phyloP scores from a whole-genome alignment of 2,113 vertebrate species.

The Erythrocebus patas region DNA sequence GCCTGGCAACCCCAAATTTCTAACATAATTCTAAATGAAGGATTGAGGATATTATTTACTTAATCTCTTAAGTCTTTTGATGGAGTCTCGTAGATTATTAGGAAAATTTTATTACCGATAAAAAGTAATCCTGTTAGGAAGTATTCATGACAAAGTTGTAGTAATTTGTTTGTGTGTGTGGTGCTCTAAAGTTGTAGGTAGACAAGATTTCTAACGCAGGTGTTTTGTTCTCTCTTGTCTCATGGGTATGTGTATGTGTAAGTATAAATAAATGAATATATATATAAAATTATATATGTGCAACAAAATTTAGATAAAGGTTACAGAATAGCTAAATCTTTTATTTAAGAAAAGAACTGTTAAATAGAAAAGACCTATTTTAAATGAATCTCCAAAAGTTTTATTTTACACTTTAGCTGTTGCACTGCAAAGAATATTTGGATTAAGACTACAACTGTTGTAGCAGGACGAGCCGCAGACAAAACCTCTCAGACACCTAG shows the following conservation, averaged over 20 bases:
- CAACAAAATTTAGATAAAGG: background rate
- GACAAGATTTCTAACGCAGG: background rate
- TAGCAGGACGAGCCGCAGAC: background rate
- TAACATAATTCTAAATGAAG: background rate
- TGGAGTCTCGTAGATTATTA: background rate
- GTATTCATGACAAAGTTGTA: background rate
- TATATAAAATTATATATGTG: background rate
- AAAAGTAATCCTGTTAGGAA: background rate
- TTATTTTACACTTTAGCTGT: background rate
- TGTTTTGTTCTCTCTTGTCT: background rate
- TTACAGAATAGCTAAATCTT: background rate
- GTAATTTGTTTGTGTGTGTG: background rate
- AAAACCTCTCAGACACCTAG: too few species aligned
- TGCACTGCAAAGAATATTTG: background rate
- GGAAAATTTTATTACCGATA: background rate
- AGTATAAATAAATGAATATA: background rate
- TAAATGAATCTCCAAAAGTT: background rate
- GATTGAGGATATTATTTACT: background rate
- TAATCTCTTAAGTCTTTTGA: background rate
- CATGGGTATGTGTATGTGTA: background rate
- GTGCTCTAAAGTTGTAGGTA: background rate
- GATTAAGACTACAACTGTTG: background rate
- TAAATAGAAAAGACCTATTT: background rate
- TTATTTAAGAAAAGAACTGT: background rate
- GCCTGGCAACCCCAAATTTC: background rate